Evolutionary conservation across 2,113 vertebrate species (phyloP), one percentile per base, ranked within the genome.

Genomic region (Onychostruthus taczanowskii): DNA sequence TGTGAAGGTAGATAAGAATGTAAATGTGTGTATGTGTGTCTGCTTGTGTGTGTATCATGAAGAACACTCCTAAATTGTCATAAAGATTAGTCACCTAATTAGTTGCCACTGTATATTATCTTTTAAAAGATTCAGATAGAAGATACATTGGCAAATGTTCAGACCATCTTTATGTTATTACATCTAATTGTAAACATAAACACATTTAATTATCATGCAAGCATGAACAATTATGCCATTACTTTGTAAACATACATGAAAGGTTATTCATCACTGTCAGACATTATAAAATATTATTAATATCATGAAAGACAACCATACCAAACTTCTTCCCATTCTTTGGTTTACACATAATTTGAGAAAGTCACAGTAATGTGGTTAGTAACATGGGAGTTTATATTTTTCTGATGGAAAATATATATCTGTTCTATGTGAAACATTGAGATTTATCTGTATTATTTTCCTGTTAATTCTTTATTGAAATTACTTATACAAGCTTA

Each of bases 121-220:
- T 94, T 94, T 91, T 61, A 37, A 84, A 90, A 93, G 26, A 87
- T 83, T 31, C 43, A 67, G 68, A 92, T 77, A 93, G 90, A 91
- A 72, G 83, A 95, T 94, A 79, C 26, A 63, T 79, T 96, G 94
- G 93, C 95, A 92, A 94, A 84, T 90, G 79, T 94, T 95, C 94
- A 94, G 94, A 94, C 87, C 90, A 93, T 96, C 94, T 96, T 94
- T 95, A 84, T 83, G 92, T 90, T 96, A 92, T 95, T 95, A 88
- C 19, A 79, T 88, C 78, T 96, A 95, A 92, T 64, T 93, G 80
- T 89, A 95, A 96, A 95, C 69, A 93, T 68, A 86, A 96, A 96
- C 91, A 94, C 69, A 94, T 62, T 92, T 93, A 96, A 96, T 95
- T 92, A 96, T 95, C 95, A 96, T 75, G 61, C 80, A 95, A 76